phyloP scores from a whole-genome alignment of 2,888 invertebrate genomes.

The Cosmorhoe ocellata region DNA sequence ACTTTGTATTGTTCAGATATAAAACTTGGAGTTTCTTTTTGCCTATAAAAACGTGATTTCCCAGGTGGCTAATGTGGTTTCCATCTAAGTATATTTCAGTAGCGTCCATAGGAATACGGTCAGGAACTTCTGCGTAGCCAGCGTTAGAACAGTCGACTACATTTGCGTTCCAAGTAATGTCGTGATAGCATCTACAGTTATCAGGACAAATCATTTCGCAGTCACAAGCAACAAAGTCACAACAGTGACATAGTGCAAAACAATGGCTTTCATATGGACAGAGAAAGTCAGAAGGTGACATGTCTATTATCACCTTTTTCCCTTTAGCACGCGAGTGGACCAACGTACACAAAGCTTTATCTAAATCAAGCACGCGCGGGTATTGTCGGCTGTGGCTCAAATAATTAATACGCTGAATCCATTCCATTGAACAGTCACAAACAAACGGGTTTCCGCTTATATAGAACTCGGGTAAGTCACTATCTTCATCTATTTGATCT shows the following conservation, averaged over 20 bases:
- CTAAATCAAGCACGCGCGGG: conserved; percentile 90
- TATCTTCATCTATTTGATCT: conserved; percentile 85
- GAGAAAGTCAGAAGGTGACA: conserved; percentile 89
- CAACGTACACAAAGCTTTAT: conserved; percentile 88
- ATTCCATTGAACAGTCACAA: conserved; percentile 94
- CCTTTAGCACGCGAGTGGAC: conserved; percentile 86
- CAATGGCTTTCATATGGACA: conserved; percentile 92
- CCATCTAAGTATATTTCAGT: conserved; percentile 94
- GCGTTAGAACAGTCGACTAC: conserved; percentile 91
- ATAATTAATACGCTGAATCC: conserved; percentile 91
- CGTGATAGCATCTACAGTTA: conserved; percentile 93
- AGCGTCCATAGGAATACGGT: conserved; percentile 93
- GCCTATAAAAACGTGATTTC: conserved; percentile 93
- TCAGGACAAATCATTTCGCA: conserved; percentile 95
- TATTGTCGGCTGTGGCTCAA: conserved; percentile 88
- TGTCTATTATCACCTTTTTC: conserved; percentile 87
- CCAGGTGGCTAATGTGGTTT: conserved; percentile 88
- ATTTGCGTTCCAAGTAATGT: conserved; percentile 92
- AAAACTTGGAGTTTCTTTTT: conserved; percentile 90
- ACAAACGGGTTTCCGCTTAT: conserved; percentile 92
- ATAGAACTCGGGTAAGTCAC: conserved; percentile 89
- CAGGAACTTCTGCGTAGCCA: conserved; percentile 87
- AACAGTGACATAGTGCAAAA: conserved; percentile 94
- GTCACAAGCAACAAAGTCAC: conserved; percentile 94
- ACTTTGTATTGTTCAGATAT: conserved; percentile 89